Evolutionary conservation across 2,113 vertebrate species (phyloP).

Genomic region (Tautogolabrus adspersus): DNA sequence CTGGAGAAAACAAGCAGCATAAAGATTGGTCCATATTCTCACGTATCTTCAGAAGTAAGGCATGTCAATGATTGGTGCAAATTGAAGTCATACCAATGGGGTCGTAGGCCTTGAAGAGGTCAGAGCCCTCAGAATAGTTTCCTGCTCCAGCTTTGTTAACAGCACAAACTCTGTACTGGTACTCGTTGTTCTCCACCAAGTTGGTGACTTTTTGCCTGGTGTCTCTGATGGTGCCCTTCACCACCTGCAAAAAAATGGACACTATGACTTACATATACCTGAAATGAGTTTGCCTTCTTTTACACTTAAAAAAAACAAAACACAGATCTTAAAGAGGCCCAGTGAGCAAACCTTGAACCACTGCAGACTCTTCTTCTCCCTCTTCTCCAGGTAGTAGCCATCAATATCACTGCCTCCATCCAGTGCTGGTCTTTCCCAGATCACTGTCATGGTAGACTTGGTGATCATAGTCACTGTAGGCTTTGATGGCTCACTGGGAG

Average conservation of each 20-base stretch:
- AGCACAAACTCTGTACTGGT: conserved; percentile 94
- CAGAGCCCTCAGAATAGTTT: conserved; percentile 93
- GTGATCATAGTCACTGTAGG: conserved; percentile 94
- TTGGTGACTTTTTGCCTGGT: conserved; percentile 94
- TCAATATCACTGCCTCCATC: conserved; percentile 96
- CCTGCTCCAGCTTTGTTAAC: conserved; percentile 96
- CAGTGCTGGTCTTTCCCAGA: conserved; percentile 91
- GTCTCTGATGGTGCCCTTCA: conserved; percentile 95
- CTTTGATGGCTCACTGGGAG: conserved; percentile 92
- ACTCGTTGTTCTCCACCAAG: conserved; percentile 91
- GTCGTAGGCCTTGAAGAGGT: conserved; percentile 94
- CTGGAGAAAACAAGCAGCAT: conserved; percentile 76
- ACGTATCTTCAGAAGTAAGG: neutral
- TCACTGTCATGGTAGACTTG: conserved; percentile 95
- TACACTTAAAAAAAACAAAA: neutral
- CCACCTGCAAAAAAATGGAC: conserved; percentile 75
- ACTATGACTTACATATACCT: neutral
- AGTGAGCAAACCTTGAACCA: conserved; percentile 90
- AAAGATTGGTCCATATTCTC: neutral
- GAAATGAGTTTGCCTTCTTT: neutral
- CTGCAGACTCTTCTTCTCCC: conserved; percentile 96
- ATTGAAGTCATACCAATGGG: conserved; percentile 88
- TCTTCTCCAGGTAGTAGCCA: conserved; percentile 96
- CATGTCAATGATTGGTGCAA: neutral
- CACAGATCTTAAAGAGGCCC: neutral